Conservation (phyloP, 2,113 vertebrate species). For the Paracyprichromis sp. region DNA sequence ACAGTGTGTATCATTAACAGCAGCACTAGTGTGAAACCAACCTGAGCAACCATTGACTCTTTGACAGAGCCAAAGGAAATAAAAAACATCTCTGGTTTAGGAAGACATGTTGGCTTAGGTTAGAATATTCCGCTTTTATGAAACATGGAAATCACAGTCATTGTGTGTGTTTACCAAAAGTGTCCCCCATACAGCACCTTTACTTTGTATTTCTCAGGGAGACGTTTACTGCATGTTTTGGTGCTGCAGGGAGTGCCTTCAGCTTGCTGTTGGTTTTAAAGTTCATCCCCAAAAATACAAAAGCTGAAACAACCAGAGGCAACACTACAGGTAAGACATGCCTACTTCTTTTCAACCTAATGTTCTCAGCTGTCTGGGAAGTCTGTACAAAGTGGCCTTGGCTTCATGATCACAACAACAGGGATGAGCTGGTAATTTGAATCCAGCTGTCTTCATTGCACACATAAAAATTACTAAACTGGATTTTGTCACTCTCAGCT, state of each 20-base stretch:
- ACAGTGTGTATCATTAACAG: neutral
- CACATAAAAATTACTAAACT: neutral
- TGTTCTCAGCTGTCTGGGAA: neutral
- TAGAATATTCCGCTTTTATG: neutral
- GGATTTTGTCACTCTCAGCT: neutral
- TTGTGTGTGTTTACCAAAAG: neutral
- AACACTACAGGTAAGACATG: slow-evolving; percentile 57
- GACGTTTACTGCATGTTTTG: slow-evolving; percentile 64
- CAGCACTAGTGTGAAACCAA: neutral
- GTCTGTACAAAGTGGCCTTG: neutral
- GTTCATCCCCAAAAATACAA: slow-evolving; percentile 79
- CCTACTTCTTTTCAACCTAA: neutral
- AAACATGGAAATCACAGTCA: neutral
- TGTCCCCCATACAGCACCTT: neutral
- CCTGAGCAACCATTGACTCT: neutral
- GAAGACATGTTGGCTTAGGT: neutral
- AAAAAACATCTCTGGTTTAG: neutral
- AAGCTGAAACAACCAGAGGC: slow-evolving; percentile 37
- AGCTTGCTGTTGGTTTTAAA: slow-evolving; percentile 71
- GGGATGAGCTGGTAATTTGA: neutral
- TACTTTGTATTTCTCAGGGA: slow-evolving; percentile 62
- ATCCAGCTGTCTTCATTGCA: neutral
- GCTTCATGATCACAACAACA: neutral
- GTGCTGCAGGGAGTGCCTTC: slow-evolving; percentile 69
- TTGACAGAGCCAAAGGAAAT: neutral